Evolutionary conservation across 2,113 vertebrate genomes (phyloP).

Genomic region (Vicugna pacos): DNA sequence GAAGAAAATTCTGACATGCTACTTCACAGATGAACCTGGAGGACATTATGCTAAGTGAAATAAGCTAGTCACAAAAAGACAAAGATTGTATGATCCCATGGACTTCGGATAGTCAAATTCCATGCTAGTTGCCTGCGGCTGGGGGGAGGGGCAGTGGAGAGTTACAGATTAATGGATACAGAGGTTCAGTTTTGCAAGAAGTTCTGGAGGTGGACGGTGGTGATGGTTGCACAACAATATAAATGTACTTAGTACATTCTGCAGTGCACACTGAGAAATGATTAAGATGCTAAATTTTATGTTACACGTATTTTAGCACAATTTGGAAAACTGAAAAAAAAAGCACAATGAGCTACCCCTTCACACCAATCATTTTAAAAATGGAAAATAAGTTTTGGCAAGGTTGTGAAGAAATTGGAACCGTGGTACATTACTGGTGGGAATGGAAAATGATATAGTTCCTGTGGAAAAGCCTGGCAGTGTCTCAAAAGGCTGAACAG

Average conservation of each 20-base stretch:
- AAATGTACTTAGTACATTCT: background rate
- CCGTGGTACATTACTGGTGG: background rate
- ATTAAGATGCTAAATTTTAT: background rate
- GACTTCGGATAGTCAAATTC: background rate
- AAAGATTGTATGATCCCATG: background rate
- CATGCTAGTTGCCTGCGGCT: background rate
- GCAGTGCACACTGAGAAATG: background rate
- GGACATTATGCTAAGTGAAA: background rate
- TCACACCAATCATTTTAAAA: background rate
- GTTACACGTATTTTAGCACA: background rate
- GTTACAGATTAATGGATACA: background rate
- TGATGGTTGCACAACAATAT: background rate
- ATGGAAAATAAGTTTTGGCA: background rate
- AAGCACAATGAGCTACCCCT: background rate
- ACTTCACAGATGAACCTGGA: background rate
- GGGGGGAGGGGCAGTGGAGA: background rate
- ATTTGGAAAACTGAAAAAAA: background rate
- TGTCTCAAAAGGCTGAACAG: background rate
- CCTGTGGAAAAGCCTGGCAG: background rate
- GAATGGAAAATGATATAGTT: background rate
- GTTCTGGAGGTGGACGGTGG: background rate
- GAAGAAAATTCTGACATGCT: no score
- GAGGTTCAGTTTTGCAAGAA: background rate
- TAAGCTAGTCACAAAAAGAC: background rate
- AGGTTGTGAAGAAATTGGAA: background rate